Evolutionary conservation across 1,140 invertebrate species (phyloP).

Genomic region (silkworm (Bombyx mori)): DNA sequence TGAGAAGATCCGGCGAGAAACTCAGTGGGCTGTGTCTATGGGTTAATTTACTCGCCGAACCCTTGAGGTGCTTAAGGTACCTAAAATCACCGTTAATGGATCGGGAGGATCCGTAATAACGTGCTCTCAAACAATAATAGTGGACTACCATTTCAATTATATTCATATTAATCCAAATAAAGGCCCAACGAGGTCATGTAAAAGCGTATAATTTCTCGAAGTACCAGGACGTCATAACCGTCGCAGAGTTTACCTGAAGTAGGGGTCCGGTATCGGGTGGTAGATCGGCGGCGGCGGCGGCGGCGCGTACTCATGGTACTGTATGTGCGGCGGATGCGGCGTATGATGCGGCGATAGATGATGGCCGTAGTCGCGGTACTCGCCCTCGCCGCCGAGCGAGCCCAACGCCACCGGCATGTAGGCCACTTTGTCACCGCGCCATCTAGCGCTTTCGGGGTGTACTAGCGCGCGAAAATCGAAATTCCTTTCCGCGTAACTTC

Average conservation of each 20-base stretch:
- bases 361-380: slow-evolving; percentile 58
- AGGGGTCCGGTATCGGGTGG: slow-evolving; percentile 55
- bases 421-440: slow-evolving; percentile 63
- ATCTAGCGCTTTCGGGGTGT: slow-evolving; percentile 22
- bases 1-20: too few relatives aligned
- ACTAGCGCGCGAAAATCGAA: slow-evolving; percentile 3
- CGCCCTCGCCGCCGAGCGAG: slow-evolving; percentile 66
- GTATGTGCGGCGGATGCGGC: slow-evolving; percentile 30
- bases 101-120: too few relatives aligned
- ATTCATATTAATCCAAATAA: too few relatives aligned
- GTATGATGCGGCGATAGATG: slow-evolving; percentile 56
- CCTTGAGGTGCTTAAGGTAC: too few relatives aligned
- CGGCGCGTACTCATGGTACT: slow-evolving; percentile 62
- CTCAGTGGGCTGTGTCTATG: too few relatives aligned
- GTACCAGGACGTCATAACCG: too few relatives aligned
- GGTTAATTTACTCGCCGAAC: too few relatives aligned
- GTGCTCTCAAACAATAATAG: too few relatives aligned
- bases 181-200: too few relatives aligned
- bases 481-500: not conserved
- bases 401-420: slow-evolving; percentile 66
- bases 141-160: too few relatives aligned
- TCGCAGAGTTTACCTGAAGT: slow-evolving; percentile 42
- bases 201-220: too few relatives aligned
- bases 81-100: too few relatives aligned
- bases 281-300: slow-evolving; percentile 55